Conservation (phyloP, 2,797 vertebrate genomes). For the Pipistrellus nathusii region DNA sequence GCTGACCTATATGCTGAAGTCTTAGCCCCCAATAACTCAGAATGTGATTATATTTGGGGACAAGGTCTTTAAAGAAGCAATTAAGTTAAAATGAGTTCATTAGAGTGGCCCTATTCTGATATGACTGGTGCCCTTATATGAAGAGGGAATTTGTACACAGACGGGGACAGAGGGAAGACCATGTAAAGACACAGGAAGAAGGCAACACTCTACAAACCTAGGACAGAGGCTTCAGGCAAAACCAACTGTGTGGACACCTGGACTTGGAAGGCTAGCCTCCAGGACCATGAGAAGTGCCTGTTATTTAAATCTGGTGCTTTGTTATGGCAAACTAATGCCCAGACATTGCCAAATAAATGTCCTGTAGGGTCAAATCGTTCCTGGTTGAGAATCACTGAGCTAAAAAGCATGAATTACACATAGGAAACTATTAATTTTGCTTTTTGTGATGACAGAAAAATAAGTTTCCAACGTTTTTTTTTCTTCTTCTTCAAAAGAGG, state of each 20-base stretch:
- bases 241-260: not conserved
- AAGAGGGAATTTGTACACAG: not conserved
- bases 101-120: not conserved
- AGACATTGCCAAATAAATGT: constrained; percentile 19
- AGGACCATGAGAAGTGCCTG: not conserved
- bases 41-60: not conserved
- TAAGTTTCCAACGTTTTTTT: not conserved
- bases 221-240: not conserved
- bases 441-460: constrained; percentile 2
- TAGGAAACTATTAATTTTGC: not conserved
- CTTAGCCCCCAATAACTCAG: not conserved
- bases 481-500: not conserved
- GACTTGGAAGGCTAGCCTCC: not conserved
- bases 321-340: not conserved
- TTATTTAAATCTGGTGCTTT: not conserved
- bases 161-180: not conserved
- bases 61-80: not conserved
- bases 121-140: not conserved
- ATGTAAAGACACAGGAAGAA: not conserved
- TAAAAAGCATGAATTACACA: not conserved
- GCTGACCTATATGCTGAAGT: not conserved
- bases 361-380: not conserved
- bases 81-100: not conserved
- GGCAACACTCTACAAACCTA: not conserved
- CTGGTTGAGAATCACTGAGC: not conserved